phyloP scores from a whole-genome alignment of 2,888 invertebrate species.

The Drosophila paramelanica region DNA sequence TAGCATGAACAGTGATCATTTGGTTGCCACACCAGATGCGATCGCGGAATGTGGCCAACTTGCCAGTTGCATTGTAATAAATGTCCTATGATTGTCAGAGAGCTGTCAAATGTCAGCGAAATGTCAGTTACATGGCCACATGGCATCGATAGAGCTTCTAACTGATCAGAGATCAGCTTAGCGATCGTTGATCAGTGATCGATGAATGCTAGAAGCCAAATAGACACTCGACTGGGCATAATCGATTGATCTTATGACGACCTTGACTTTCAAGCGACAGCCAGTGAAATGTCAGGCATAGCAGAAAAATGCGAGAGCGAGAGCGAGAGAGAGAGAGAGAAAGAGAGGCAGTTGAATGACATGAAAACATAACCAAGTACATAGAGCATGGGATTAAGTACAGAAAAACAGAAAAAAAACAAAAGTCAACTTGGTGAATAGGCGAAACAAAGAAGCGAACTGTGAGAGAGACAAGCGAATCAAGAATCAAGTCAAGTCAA shows the following conservation, averaged over 20 bases:
- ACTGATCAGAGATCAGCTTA: slow-evolving; percentile 40
- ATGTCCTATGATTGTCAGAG: slow-evolving; percentile 72
- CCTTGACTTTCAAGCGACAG: slow-evolving; percentile 71
- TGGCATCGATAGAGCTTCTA: slow-evolving; percentile 55
- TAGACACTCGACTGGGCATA: slow-evolving; percentile 46
- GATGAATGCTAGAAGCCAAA: slow-evolving; percentile 38
- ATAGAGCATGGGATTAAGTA: slow-evolving; percentile 17
- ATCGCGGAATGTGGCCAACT: slow-evolving; percentile 38
- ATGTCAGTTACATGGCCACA: slow-evolving; percentile 64
- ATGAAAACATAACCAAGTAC: slow-evolving; percentile 24
- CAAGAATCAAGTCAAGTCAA: slow-evolving; percentile 13
- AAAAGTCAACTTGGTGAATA: slow-evolving; percentile 42
- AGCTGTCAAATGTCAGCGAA: slow-evolving; percentile 69
- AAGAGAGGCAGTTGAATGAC: slow-evolving; percentile 40
- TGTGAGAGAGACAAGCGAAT: background rate
- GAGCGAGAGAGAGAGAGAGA: slow-evolving; percentile 6
- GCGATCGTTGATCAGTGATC: slow-evolving; percentile 47
- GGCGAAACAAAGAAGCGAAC: slow-evolving; percentile 30
- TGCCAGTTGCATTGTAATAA: slow-evolving; percentile 63
- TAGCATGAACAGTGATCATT: background rate
- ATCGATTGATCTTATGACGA: slow-evolving; percentile 40
- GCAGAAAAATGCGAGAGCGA: slow-evolving; percentile 2
- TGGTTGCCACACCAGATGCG: slow-evolving; percentile 6
- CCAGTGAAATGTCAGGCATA: slow-evolving; percentile 48
- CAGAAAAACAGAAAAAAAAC: slow-evolving; percentile 43